Evolutionary conservation across 2,888 invertebrate genomes (phyloP).

Genomic region (Drosophila leonis): DNA sequence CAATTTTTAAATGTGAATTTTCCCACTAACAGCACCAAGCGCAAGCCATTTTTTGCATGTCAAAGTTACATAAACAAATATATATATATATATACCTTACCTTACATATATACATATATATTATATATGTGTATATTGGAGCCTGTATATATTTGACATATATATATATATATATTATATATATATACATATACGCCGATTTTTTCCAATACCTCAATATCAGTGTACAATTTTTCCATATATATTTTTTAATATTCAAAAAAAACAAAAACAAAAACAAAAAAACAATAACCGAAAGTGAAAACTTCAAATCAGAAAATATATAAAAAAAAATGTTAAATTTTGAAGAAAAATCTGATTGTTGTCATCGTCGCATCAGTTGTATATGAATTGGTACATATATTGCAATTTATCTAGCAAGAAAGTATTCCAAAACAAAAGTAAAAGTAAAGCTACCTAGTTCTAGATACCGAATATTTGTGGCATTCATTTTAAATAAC

Average conservation of each 20-base stretch:
- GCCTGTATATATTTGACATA: constrained; percentile 56
- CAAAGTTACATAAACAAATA: constrained; percentile 56
- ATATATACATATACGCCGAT: constrained; percentile 70
- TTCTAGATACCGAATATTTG: constrained; percentile 47
- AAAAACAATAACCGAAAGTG: constrained; percentile 28
- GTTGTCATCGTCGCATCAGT: constrained; percentile 70
- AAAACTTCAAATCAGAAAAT: constrained; percentile 27
- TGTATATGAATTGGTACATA: constrained; percentile 55
- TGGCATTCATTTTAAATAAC: constrained; percentile 53
- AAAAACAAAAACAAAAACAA: constrained; percentile 25
- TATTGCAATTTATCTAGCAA: constrained; percentile 55
- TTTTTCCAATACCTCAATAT: constrained; percentile 81
- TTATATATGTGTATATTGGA: constrained; percentile 29
- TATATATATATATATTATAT: constrained; percentile 23
- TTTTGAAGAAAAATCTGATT: constrained; percentile 71
- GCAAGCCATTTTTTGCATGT: constrained; percentile 81
- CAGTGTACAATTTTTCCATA: constrained; percentile 78
- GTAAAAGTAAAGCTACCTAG: constrained; percentile 44
- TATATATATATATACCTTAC: constrained; percentile 24
- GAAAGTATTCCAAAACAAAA: constrained; percentile 15
- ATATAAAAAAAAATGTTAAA: constrained; percentile 57
- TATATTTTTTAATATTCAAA: constrained; percentile 72
- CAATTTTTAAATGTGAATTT: constrained; percentile 63
- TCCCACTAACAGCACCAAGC: constrained; percentile 77
- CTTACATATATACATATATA: constrained; percentile 18